A percentile compares a stretch with the other conserved stretches of the same genome.
These are phyloP conservation scores for Tetraneura akinire DNA, from an alignment of 1,140 invertebrate species.

Conservation along the genomic window DNA sequence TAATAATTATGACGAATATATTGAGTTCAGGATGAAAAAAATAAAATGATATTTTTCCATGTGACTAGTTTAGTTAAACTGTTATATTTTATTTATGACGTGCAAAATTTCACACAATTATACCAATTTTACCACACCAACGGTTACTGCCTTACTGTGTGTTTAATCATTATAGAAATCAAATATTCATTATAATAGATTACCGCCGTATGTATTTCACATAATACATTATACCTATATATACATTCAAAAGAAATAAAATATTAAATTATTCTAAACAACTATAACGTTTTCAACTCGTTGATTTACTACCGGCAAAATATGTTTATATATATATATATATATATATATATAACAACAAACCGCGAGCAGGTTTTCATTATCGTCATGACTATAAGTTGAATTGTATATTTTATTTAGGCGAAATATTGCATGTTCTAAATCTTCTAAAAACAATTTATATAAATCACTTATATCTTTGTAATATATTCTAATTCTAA, in stretches of 20 bases:
- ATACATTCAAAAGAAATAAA: background rate
- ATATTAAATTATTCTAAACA: background rate
- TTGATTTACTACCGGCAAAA: background rate
- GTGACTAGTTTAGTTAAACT: no score
- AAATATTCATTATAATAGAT: no score
- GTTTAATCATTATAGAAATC: background rate
- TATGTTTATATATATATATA: background rate
- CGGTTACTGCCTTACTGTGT: no score
- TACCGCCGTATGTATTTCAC: background rate
- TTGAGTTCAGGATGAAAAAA: no score
- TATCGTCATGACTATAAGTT: background rate
- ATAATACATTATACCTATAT: no score
- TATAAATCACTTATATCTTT: no score
- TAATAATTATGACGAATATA: no score
- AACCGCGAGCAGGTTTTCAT: background rate
- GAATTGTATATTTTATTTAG: no score
- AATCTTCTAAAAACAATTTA: no score
- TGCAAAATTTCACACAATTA: background rate
- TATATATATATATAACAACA: background rate
- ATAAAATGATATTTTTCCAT: no score
- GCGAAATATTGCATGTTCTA: no score
- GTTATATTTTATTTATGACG: background rate
- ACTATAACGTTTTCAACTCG: background rate
- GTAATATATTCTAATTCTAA: no score
- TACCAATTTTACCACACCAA: background rate